phyloP scores from a whole-genome alignment of 2,797 vertebrate genomes.

The Bradypodion ventrale region DNA sequence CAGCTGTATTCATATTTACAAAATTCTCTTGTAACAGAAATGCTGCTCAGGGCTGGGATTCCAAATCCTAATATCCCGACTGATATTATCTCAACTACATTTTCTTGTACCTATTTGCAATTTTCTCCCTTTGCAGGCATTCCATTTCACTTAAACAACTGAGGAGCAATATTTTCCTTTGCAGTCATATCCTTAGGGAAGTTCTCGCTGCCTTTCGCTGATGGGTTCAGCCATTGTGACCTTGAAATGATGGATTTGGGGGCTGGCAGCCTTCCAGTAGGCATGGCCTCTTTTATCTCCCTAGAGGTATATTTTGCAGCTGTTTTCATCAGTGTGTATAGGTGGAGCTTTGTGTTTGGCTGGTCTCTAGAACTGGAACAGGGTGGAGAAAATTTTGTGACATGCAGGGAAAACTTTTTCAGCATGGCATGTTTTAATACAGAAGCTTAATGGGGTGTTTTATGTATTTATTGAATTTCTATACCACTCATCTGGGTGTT shows the following conservation, averaged over 20 bases:
- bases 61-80: neutral
- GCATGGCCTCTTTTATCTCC: conserved; percentile 33
- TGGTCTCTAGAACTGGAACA: neutral
- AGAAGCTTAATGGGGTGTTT: neutral
- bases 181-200: neutral
- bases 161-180: conserved; percentile 42
- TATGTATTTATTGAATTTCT: no score
- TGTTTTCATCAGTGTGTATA: conserved; percentile 39
- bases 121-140: conserved; percentile 16
- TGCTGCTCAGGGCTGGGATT: neutral
- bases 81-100: neutral
- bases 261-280: conserved; percentile 34
- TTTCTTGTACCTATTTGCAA: neutral
- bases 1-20: neutral
- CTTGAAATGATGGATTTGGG: conserved; percentile 38
- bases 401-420: conserved; percentile 53
- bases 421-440: conserved; percentile 28
- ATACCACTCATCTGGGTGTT: no score
- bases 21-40: neutral
- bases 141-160: neutral
- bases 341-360: conserved; percentile 40
- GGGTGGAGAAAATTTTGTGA: conserved; percentile 47
- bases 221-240: conserved; percentile 3
- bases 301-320: conserved; percentile 34
- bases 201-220: conserved; percentile 33